A percentile compares a stretch with the other conserved stretches of the same genome.
Conservation (phyloP, 2,797 vertebrate genomes). For the Nothura maculosa region DNA sequence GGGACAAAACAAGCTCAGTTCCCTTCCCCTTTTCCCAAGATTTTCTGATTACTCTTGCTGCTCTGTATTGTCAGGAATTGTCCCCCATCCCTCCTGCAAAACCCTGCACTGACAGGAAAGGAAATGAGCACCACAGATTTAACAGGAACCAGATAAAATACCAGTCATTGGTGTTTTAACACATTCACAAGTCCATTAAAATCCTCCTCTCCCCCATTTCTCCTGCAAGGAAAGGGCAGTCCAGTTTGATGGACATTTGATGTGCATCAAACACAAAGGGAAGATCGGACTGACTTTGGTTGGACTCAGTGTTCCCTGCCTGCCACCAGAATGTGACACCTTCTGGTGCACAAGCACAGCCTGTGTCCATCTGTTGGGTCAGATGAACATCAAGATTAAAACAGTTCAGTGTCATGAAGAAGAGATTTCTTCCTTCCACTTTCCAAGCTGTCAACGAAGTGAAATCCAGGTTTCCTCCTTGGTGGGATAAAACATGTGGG, state of each 20-base stretch:
- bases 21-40: rapidly evolving
- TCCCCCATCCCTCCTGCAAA: background rate
- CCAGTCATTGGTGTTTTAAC: background rate
- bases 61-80: background rate
- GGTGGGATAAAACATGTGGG: background rate
- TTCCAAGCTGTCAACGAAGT: background rate
- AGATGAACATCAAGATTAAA: background rate
- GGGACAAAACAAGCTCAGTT: background rate
- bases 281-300: background rate
- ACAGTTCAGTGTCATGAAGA: background rate
- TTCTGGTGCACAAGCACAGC: background rate
- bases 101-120: background rate
- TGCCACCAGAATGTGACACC: slow-evolving; percentile 5
- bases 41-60: background rate
- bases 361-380: background rate
- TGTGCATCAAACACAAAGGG: background rate
- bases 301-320: background rate
- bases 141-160: background rate
- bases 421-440: background rate
- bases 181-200: background rate
- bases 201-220: background rate
- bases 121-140: background rate
- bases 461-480: background rate
- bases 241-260: background rate
- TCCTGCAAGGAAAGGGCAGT: background rate